A percentile compares a stretch with the other conserved stretches of the same genome.
Evolutionary conservation across 2,888 invertebrate genomes (phyloP).

Genomic region (Drosophila vallismaia): DNA sequence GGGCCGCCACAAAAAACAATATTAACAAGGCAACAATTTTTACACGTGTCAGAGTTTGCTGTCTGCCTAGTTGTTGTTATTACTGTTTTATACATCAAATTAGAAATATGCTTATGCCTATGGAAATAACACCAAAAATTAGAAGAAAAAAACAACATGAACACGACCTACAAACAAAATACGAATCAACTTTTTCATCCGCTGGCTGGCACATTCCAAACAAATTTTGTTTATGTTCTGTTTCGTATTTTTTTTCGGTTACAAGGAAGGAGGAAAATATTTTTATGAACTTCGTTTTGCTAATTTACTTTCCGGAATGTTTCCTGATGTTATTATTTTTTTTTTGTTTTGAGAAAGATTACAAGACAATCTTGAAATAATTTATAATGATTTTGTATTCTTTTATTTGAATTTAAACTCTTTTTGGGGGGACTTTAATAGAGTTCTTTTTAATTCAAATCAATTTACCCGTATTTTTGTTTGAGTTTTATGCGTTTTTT

Average conservation of each 20-base stretch:
- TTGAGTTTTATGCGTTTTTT: not conserved
- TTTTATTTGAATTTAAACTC: too few species aligned
- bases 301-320: constrained; percentile 38
- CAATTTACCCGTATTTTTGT: not conserved
- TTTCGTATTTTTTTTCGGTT: not conserved
- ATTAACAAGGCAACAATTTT: constrained; percentile 67
- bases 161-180: constrained; percentile 5
- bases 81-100: constrained; percentile 39
- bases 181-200: not conserved
- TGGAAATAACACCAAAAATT: constrained; percentile 14
- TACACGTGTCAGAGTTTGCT: constrained; percentile 38
- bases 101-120: constrained; percentile 57
- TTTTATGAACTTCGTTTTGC: constrained; percentile 34
- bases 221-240: constrained; percentile 23
- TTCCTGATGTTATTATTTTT: constrained; percentile 5
- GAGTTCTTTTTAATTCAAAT: not conserved
- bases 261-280: constrained; percentile 17
- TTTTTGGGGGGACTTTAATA: too few species aligned
- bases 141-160: constrained; percentile 23
- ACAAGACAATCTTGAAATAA: constrained; percentile 4
- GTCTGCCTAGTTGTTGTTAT: constrained; percentile 17
- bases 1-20: constrained; percentile 35
- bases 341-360: not conserved
- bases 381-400: not conserved
- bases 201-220: constrained; percentile 31